Conservation (phyloP, 2,797 vertebrate genomes). For the Myotis pilosus region DNA sequence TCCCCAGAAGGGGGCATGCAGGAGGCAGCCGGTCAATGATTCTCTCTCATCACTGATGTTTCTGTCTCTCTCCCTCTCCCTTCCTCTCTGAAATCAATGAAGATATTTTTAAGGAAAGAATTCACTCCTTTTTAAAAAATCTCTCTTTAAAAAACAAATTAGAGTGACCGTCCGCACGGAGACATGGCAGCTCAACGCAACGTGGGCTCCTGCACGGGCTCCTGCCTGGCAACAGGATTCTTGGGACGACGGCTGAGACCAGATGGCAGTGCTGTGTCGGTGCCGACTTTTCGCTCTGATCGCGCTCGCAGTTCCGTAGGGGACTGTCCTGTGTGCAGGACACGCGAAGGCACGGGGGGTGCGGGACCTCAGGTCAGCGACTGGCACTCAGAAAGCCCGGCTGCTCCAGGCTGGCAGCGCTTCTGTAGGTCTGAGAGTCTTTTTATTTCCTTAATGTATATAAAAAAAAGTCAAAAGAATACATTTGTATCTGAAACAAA, state of each 20-base stretch:
- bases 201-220: accelerated
- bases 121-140: too few relatives aligned
- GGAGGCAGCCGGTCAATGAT: too few relatives aligned
- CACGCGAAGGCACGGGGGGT: accelerated
- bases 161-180: accelerated
- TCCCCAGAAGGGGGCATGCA: too few relatives aligned
- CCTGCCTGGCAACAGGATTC: background rate
- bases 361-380: accelerated
- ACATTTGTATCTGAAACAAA: background rate
- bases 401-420: background rate
- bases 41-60: too few relatives aligned
- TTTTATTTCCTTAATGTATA: background rate
- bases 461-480: background rate
- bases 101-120: background rate
- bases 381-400: background rate
- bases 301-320: background rate
- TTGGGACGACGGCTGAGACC: background rate
- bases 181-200: accelerated
- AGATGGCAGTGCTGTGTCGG: too few relatives aligned
- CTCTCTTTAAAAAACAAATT: too few relatives aligned
- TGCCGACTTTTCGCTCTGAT: background rate
- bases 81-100: background rate
- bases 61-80: too few relatives aligned
- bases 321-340: background rate
- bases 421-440: background rate